Conservation (phyloP, 2,797 vertebrate species). For the Vireo griseus region DNA sequence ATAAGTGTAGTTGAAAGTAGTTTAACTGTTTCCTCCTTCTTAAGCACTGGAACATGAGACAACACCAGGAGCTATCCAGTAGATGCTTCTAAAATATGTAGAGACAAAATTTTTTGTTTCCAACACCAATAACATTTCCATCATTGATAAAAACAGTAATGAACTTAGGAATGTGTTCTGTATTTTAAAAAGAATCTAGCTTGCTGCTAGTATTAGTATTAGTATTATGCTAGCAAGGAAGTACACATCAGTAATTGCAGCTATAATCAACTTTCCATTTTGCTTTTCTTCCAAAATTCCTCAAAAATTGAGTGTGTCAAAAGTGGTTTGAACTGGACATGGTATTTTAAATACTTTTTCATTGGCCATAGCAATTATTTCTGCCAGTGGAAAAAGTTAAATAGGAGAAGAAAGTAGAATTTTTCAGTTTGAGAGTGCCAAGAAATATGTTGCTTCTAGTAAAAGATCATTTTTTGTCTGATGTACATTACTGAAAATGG, state of each 20-base stretch:
- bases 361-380: slow-evolving; percentile 19
- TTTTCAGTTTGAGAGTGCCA: slow-evolving; percentile 25
- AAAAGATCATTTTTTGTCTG: neutral
- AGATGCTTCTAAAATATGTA: neutral
- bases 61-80: neutral
- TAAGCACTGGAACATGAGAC: neutral
- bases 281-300: slow-evolving; percentile 42
- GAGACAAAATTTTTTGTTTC: neutral
- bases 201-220: neutral
- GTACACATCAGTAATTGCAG: neutral
- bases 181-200: neutral
- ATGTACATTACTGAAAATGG: neutral
- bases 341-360: slow-evolving; percentile 37
- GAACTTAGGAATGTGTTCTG: neutral
- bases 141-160: neutral
- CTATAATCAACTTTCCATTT: slow-evolving; percentile 1
- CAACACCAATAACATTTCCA: neutral
- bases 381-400: slow-evolving; percentile 21
- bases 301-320: slow-evolving; percentile 15
- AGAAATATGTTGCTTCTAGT: slow-evolving; percentile 23
- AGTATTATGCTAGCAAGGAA: neutral
- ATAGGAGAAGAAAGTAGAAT: neutral
- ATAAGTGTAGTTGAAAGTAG: neutral
- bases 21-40: neutral
- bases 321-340: slow-evolving; percentile 18